Base-by-base conservation (phyloP, 2,113 vertebrate genomes). In the Aptenodytes forsteri region DNA sequence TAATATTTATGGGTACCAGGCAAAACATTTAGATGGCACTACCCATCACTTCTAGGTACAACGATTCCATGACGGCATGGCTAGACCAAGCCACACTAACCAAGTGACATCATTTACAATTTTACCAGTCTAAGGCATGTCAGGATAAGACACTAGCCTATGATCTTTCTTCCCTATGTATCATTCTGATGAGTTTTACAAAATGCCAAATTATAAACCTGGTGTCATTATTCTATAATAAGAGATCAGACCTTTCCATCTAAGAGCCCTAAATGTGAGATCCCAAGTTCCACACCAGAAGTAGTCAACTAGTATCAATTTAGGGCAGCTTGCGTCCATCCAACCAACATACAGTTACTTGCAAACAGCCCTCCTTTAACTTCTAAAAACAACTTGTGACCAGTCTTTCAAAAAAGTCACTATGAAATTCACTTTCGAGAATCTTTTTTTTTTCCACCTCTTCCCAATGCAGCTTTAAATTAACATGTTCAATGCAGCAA, bases 401-500 rank as follows among this genome's bases (percentile, higher is more conserved):
- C 55, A 87, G 42, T 81, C 73, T 82, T 95, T 92, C 4, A 47
- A 95, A 93, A 93, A 86, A 91, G 69, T 83, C 73, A 58, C 61
- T 42, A 89, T 4, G 32, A 78, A 96, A 94, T 87, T 95, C 72
- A 66, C 25, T 81, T 94, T 67, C 44, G 56, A 95, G n/a, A 86
- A 75, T 58, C 46, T 95, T 92, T 91, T 77, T 61, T 95, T 80
- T 65, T 90, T n/a, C 42, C 38, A 86, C 85, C 85, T 95, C 77
- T 97, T 96, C 54, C 79, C 90, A 95, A 92, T 29, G 64, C 72
- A 95, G 78, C 47, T 97, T 96, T 97, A 91, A 93, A 96, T 97
- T 94, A 97, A 80, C 66, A 79, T 54, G 49, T 97, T 97, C 94
- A 97, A 79, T 97, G 98, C 96, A 64, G 47, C 82, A 95, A 96